Conservation (phyloP, 2,113 vertebrate species). For the Trogon surrucura region DNA sequence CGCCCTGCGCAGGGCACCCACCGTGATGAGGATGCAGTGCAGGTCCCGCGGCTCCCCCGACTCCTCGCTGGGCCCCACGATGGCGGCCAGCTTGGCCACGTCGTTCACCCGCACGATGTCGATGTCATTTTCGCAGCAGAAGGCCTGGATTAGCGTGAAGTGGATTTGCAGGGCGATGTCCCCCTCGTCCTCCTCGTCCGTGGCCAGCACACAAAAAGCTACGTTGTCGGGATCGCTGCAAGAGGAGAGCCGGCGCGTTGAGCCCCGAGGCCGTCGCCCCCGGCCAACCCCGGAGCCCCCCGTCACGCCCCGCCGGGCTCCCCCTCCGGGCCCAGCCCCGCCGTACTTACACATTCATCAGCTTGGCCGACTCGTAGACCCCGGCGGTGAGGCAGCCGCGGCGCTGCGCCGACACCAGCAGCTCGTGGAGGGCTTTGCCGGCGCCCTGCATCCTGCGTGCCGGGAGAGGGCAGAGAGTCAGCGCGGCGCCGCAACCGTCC, state of each 20-base stretch:
- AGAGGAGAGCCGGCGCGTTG: neutral
- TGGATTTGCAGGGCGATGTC: conserved; percentile 98
- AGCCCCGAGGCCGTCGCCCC: neutral
- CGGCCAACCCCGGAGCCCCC: too few relatives aligned
- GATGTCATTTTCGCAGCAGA: conserved; percentile 98
- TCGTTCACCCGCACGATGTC: conserved; percentile 94
- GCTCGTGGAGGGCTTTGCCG: conserved; percentile 89
- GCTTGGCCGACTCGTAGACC: conserved; percentile 96
- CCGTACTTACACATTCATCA: conserved; percentile 96
- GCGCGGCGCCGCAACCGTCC: fast-evolving
- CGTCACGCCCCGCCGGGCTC: neutral
- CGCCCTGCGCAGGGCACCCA: conserved; percentile 62
- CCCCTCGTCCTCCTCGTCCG: conserved; percentile 92
- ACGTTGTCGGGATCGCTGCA: conserved; percentile 94
- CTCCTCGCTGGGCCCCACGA: conserved; percentile 84
- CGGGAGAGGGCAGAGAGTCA: neutral
- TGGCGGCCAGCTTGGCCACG: conserved; percentile 84
- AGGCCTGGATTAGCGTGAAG: conserved; percentile 97
- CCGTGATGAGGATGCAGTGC: conserved; percentile 97
- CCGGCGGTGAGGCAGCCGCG: conserved; percentile 94
- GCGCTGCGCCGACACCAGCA: conserved; percentile 90
- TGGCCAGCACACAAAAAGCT: conserved; percentile 92
- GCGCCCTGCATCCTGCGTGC: conserved; percentile 85
- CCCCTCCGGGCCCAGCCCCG: too few relatives aligned
- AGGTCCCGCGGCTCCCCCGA: conserved; percentile 87